Evolutionary conservation across 2,797 vertebrate genomes (phyloP).

Genomic region (Loris lydekkerianus): DNA sequence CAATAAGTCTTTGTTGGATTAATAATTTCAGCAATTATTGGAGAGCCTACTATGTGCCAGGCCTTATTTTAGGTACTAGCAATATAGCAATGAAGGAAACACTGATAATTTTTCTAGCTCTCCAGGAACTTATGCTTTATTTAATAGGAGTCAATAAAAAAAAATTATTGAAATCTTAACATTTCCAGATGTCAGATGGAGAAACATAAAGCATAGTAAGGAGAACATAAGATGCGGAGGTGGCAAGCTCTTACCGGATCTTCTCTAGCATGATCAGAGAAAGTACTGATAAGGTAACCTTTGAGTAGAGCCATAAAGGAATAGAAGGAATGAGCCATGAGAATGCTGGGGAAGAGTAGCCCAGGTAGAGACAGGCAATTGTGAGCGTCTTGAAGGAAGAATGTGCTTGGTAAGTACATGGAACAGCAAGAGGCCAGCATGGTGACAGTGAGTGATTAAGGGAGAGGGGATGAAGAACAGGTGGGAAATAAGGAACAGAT

Average conservation of each 20-base stretch:
- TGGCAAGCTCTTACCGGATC: neutral
- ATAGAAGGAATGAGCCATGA: neutral
- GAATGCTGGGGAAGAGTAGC: neutral
- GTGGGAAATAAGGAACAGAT: neutral
- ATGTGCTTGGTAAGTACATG: neutral
- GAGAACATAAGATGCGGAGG: neutral
- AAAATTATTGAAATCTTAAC: neutral
- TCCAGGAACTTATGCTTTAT: neutral
- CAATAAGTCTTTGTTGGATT: slow-evolving; percentile 44
- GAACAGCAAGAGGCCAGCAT: neutral
- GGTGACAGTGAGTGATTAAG: neutral
- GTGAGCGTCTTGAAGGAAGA: neutral
- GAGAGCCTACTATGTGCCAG: neutral
- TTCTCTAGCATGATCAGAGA: neutral
- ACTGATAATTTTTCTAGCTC: neutral
- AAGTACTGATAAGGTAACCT: slow-evolving; percentile 4
- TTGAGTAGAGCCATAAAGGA: neutral
- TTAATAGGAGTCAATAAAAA: neutral
- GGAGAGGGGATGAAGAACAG: neutral
- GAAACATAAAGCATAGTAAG: neutral
- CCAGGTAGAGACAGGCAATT: neutral
- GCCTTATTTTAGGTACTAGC: neutral
- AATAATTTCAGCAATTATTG: neutral
- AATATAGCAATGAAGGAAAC: neutral
- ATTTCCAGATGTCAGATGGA: neutral